These are phyloP conservation scores for Prunella strophiata DNA, from an alignment of 2,797 vertebrate genomes.

Conservation along the genomic window DNA sequence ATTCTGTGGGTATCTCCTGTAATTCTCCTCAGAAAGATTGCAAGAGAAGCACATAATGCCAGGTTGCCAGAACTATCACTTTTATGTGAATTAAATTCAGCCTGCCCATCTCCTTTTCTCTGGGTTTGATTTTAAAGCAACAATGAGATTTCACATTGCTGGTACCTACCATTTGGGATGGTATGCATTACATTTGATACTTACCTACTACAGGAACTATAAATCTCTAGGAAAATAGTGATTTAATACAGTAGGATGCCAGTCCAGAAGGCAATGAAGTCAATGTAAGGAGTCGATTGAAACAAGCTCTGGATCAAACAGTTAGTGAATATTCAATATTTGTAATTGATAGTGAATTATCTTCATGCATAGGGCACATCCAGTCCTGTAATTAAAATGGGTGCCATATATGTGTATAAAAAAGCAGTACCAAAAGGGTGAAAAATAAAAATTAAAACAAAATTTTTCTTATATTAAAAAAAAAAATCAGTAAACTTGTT, in stretches of 20 bases:
- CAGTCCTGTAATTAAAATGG: not conserved
- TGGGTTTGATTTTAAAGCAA: conserved; percentile 21
- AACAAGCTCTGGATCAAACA: not conserved
- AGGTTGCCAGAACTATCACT: not conserved
- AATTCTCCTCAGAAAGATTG: not conserved
- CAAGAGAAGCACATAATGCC: not conserved
- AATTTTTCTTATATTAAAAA: not conserved
- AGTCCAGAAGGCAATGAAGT: not conserved
- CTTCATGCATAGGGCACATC: not conserved
- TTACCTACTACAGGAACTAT: not conserved
- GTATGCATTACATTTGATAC: not conserved
- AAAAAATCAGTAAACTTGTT: not conserved
- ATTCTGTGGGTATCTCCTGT: not conserved
- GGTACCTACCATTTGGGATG: not conserved
- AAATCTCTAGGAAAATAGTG: conserved; percentile 18
- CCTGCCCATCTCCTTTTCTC: not conserved
- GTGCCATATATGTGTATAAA: not conserved
- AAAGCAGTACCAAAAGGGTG: not conserved
- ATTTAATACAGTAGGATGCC: not conserved
- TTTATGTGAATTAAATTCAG: not conserved
- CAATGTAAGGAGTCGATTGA: conserved; percentile 2
- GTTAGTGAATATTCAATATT: conserved; percentile 36
- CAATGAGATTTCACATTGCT: not conserved
- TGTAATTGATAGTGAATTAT: conserved; percentile 29
- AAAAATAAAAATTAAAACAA: not conserved